Base-by-base conservation (phyloP, 2,888 invertebrate genomes). In the Drosophila crucigera region DNA sequence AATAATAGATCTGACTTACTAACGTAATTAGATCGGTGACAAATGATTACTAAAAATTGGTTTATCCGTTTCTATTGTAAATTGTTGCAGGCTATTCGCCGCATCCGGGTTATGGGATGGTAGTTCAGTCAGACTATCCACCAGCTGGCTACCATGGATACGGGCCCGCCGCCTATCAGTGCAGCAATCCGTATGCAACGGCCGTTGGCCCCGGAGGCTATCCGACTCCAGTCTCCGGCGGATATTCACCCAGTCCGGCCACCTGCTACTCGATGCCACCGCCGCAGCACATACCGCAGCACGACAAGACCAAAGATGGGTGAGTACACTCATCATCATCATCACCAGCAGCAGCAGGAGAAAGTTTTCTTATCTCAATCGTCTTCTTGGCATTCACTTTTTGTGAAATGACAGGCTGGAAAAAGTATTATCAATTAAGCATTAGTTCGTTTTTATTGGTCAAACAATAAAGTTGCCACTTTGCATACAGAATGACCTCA, bases 261-360 rank as follows among this genome's bases (percentile, higher is more conserved):
- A 95, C 96, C 56, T 97, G 97, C 91, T 97, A 97, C 94, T 97
- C 97, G 91, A 97, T 97, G 97, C 97, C 97, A 72, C 97, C 97
- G 69, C 97, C 97, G 43, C 97, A 97, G 92, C 96, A 96, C 80
- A 94, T 94, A 85, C 96, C 96, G 72, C 95, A 95, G 90, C 97
- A 96, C 93, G 96, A 97, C 94, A 97, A 96, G 91, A 94, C 95
- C 89, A 94, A 94, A 88, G 94, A 94, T 83, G 92, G 94, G 94
- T 94, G 78, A 93, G 94, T 92, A 54, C 35, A 10, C 54, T 19
- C 22, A 16, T 11, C 35, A 25, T 7, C 22, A 56, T 37, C n/a
- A 41, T 11, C 41, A 41, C 4, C 5, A 37, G 2, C 37, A 37
- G 16, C 5, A 37, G 39, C 39, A 41, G n/a, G 10, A 39, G 39